A percentile compares a stretch with the other conserved stretches of the same genome.
Conservation (phyloP, 1,140 invertebrate species). For the Eumeta japonica region DNA sequence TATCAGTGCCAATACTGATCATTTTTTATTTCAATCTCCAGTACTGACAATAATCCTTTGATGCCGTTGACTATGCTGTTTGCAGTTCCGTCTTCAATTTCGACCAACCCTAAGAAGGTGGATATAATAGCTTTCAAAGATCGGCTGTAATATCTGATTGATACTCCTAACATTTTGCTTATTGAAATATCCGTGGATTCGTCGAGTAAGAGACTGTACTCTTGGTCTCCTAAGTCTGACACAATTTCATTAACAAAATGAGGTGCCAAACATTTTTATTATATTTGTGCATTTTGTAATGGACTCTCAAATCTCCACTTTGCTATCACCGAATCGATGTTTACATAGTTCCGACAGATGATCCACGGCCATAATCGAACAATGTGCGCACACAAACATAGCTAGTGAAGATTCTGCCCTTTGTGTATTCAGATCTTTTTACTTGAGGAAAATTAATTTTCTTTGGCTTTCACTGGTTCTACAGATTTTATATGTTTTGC, state of each 20-base stretch:
- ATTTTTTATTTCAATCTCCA: conserved; percentile 20
- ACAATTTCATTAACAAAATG: conserved; percentile 21
- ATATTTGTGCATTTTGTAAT: conserved; percentile 33
- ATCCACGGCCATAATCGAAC: too few species aligned
- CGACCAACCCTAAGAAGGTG: too few species aligned
- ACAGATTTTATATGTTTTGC: too few species aligned
- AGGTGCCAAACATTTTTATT: conserved; percentile 28
- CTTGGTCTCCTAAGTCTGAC: conserved; percentile 29
- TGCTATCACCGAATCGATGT: too few species aligned
- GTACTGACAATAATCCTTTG: conserved; percentile 7
- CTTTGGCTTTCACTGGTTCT: conserved; percentile 13
- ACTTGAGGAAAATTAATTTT: conserved; percentile 10
- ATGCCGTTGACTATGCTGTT: too few species aligned
- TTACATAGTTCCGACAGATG: conserved; percentile 15
- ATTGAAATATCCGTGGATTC: conserved; percentile 40
- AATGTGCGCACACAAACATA: too few species aligned
- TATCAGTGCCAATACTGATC: conserved; percentile 31
- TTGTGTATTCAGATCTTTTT: conserved; percentile 11
- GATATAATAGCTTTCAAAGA: conserved; percentile 9
- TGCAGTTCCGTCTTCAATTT: too few species aligned
- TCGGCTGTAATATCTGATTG: conserved; percentile 33
- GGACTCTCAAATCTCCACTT: conserved; percentile 17
- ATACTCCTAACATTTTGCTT: too few species aligned
- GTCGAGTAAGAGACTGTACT: too few species aligned
- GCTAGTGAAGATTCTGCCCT: too few species aligned